Percentiles rank a stretch among this genome's conserved stretches.
phyloP scores from a whole-genome alignment of 2,888 invertebrate genomes.

The Meta bourneti region DNA sequence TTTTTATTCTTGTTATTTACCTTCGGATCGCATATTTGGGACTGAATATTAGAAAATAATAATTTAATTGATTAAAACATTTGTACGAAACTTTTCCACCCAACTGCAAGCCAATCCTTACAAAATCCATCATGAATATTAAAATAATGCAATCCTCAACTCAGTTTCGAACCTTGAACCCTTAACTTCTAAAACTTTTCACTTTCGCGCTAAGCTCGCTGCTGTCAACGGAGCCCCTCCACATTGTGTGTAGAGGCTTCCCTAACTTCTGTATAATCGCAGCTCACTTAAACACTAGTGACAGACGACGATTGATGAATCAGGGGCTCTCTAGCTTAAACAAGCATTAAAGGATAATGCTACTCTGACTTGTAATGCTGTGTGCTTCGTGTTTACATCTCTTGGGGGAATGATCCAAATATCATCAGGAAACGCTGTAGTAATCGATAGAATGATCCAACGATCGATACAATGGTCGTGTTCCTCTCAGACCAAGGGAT shows the following conservation, averaged over 20 bases:
- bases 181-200: too few species aligned
- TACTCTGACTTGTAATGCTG: background rate
- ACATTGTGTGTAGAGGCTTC: background rate
- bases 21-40: too few species aligned
- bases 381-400: constrained; percentile 14
- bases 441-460: background rate
- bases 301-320: constrained; percentile 54
- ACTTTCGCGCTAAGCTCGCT: too few species aligned
- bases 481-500: background rate
- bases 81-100: too few species aligned
- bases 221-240: background rate
- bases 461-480: constrained; percentile 6
- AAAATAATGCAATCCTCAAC: too few species aligned
- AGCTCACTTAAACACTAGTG: constrained; percentile 21
- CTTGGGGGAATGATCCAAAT: constrained; percentile 43
- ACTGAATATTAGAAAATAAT: too few species aligned
- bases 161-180: too few species aligned
- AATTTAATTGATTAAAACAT: too few species aligned
- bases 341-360: constrained; percentile 37
- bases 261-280: constrained; percentile 26
- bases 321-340: constrained; percentile 28
- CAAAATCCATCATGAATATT: too few species aligned
- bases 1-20: too few species aligned
- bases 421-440: constrained; percentile 10
- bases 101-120: too few species aligned